Evolutionary conservation across 64 coral and sea anemone genomes (phyloP), one percentile per base, ranked within the genome.

Genomic region (Astreopora myriophthalma): DNA sequence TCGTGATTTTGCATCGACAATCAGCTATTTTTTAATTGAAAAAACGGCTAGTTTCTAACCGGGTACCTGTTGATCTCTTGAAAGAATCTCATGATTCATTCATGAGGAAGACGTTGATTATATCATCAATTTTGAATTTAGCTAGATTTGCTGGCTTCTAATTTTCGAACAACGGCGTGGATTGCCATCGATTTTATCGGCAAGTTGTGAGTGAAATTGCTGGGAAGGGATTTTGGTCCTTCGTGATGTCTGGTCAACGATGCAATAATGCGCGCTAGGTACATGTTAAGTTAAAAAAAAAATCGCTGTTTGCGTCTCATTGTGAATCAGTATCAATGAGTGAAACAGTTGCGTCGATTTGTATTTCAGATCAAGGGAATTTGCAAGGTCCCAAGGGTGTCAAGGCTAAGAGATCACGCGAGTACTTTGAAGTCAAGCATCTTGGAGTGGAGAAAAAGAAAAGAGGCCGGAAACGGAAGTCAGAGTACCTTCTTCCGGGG

Each of bases 341-440:
- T 48, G 22, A 31, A 29, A 30, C 11, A 31, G 44, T 26, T 51
- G 17, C 9, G 26, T 60, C 31, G 69, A 76, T 86, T 74, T 82
- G 48, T 71, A 25, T 73, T 89, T 78, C 57, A 99, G 97, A 99
- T 79, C 94, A 96, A 95, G 97, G 97, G 58, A 99, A 99, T 78
- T 82, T 99, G 1, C 92, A 96, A 63, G 97, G 97, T 14, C 97
- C 97, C 5, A 99, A 99, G 84, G 97, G 97, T 31, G 38, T 99
- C 20, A 99, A 99, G 87, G 97, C 97, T n/a, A 99, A 99, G 58
- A 87, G 97, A 40, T 95, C 97, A 24, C 86, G 97, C 19, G 97
- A 99, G 49, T 99, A 99, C 48, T 99, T 99, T 52, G 97, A 99
- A 86, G 94, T 95, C 6, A 99, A 99, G 36, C 97, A 99, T 77